phyloP scores from a whole-genome alignment of 2,797 vertebrate genomes.

The Zalophus californianus region DNA sequence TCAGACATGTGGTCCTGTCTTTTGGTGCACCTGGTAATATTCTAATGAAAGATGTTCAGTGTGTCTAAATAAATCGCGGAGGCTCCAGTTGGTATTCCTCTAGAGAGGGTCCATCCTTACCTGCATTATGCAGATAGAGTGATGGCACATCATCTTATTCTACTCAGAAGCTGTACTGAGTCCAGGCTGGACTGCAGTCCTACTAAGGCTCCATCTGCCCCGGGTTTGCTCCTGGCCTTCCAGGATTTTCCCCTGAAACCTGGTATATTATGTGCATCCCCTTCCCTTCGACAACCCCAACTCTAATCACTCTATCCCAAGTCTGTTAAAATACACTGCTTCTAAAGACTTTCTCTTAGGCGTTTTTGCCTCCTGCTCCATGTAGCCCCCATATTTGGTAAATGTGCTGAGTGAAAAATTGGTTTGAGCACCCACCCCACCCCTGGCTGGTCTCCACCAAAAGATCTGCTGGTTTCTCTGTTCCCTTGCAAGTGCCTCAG shows the following conservation, averaged over 20 bases:
- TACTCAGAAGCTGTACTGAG: not conserved
- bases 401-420: not conserved
- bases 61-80: not conserved
- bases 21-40: not conserved
- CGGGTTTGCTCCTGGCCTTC: not conserved
- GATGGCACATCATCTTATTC: not conserved
- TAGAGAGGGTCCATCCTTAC: not conserved
- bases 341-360: slow-evolving; percentile 8
- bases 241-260: slow-evolving; percentile 16
- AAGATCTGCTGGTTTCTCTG: not conserved
- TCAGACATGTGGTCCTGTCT: slow-evolving; percentile 21
- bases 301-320: not conserved
- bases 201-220: not conserved
- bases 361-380: not conserved
- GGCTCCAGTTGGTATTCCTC: not conserved
- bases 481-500: slow-evolving; percentile 3
- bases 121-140: slow-evolving; percentile 9
- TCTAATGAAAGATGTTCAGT: slow-evolving; percentile 9
- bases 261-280: not conserved
- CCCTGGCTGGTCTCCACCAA: not conserved
- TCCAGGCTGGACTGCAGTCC: not conserved
- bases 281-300: not conserved
- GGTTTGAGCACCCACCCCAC: not conserved
- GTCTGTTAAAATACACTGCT: not conserved
- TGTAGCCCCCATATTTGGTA: not conserved